These are phyloP conservation scores for Drosophila kohkoa DNA, from an alignment of 1,140 invertebrate species.

Conservation along the genomic window DNA sequence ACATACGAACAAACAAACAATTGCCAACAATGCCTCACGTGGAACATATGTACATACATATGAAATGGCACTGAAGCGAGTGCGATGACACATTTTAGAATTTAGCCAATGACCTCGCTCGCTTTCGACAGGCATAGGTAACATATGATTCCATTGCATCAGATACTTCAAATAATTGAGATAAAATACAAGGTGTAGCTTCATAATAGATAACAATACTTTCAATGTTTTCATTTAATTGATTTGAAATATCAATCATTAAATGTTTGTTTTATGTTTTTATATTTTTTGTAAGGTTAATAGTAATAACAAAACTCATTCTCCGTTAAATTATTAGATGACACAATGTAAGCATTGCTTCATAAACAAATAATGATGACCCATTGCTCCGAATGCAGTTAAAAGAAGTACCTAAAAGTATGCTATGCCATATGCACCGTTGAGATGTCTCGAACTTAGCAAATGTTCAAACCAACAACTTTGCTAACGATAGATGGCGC, in stretches of 20 bases:
- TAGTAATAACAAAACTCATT: background rate
- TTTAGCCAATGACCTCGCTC: background rate
- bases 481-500: background rate
- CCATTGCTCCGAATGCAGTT: background rate
- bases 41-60: background rate
- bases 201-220: constrained; percentile 1
- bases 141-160: constrained; percentile 11
- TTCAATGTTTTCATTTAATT: background rate
- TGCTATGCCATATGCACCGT: background rate
- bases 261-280: background rate
- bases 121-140: background rate
- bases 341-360: no score
- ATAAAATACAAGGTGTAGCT: background rate
- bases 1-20: constrained; percentile 15
- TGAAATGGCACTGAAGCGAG: background rate
- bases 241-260: background rate
- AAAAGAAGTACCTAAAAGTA: background rate
- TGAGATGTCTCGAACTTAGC: background rate
- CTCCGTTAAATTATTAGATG: background rate
- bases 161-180: background rate
- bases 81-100: background rate
- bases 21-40: background rate
- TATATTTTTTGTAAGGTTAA: background rate
- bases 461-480: background rate
- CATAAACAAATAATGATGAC: background rate